A percentile compares a stretch with the other conserved stretches of the same genome.
phyloP scores from a whole-genome alignment of 2,888 invertebrate species.

The Prosopocoilus inquinatus region DNA sequence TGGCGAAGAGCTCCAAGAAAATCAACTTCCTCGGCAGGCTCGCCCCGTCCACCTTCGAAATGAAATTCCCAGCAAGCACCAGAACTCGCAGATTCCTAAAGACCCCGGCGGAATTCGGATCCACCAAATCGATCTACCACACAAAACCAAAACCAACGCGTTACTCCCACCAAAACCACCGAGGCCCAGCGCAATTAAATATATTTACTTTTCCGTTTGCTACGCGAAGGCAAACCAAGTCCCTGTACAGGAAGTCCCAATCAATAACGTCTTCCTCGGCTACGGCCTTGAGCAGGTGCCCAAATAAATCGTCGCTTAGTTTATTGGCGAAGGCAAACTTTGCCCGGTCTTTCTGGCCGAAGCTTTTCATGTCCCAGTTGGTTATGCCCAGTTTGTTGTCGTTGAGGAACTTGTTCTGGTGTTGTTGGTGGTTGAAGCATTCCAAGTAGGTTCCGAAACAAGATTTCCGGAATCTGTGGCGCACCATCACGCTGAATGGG shows the following conservation, averaged over 20 bases:
- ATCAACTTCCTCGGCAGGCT: constrained; percentile 49
- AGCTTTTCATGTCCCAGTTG: constrained; percentile 31
- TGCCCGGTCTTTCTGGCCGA: constrained; percentile 25
- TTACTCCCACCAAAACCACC: not conserved
- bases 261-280: constrained; percentile 32
- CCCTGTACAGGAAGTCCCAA: constrained; percentile 32
- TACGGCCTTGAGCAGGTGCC: constrained; percentile 34
- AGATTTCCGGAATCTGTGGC: constrained; percentile 32
- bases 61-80: constrained; percentile 51
- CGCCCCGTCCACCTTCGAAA: constrained; percentile 43
- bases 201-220: constrained; percentile 37
- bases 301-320: constrained; percentile 30
- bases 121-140: constrained; percentile 41
- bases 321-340: constrained; percentile 32
- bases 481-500: constrained; percentile 27
- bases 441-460: constrained; percentile 40
- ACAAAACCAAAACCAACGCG: no score
- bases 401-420: constrained; percentile 33
- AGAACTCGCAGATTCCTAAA: constrained; percentile 51
- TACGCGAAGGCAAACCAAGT: constrained; percentile 33
- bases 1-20: constrained; percentile 54
- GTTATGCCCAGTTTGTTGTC: constrained; percentile 37
- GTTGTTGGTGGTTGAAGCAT: constrained; percentile 34
- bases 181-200: not conserved
- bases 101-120: constrained; percentile 44